A percentile compares a stretch with the other conserved stretches of the same genome.
phyloP scores from a whole-genome alignment of 2,888 invertebrate species.

The Drosophila stalkeri region DNA sequence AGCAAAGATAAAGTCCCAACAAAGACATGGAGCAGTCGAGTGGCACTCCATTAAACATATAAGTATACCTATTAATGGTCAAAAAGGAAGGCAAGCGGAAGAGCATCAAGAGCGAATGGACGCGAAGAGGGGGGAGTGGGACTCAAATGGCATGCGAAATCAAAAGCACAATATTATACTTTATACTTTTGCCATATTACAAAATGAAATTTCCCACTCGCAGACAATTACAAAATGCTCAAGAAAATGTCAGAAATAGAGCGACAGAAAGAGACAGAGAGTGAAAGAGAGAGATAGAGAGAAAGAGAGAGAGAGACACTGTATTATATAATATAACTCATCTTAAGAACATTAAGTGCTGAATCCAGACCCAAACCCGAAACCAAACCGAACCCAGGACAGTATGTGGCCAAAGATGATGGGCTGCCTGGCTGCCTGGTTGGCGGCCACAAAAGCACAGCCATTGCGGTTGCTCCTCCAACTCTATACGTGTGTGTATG shows the following conservation, averaged over 20 bases:
- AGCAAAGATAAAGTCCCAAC: conserved; percentile 26
- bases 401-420: conserved; percentile 40
- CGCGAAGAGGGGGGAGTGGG: neutral
- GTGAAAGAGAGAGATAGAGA: neutral
- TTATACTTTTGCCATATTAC: conserved; percentile 79
- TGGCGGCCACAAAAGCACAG: conserved; percentile 58
- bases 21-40: conserved; percentile 62
- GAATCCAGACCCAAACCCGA: conserved; percentile 12
- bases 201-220: conserved; percentile 67
- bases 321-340: conserved; percentile 71
- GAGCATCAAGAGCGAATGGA: neutral
- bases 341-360: conserved; percentile 78
- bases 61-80: conserved; percentile 82
- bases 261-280: neutral
- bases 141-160: conserved; percentile 60
- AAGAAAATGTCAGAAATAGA: conserved; percentile 8
- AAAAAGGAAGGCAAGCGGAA: conserved; percentile 64
- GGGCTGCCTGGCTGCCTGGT: conserved; percentile 11
- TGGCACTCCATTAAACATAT: conserved; percentile 81
- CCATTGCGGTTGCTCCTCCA: conserved; percentile 38
- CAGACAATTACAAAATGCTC: conserved; percentile 40
- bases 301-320: conserved; percentile 5
- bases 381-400: conserved; percentile 8
- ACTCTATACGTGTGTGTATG: conserved; percentile 2
- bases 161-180: conserved; percentile 78